Conservation (phyloP, 2,113 vertebrate genomes). For the Macquaria australasica region DNA sequence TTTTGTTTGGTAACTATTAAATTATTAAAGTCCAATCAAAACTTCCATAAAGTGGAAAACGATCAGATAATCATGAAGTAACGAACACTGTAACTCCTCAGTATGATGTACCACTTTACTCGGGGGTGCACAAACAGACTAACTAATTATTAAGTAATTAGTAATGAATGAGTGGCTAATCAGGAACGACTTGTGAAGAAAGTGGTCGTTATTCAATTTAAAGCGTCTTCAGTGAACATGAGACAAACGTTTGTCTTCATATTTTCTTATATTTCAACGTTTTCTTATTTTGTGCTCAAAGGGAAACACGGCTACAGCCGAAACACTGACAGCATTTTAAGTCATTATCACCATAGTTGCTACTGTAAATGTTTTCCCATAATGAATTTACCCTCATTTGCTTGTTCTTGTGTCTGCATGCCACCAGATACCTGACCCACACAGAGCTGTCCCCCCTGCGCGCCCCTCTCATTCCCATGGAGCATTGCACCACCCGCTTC, state of each 20-base stretch:
- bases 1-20: not conserved
- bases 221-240: not conserved
- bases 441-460: conserved; percentile 96
- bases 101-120: too few species aligned
- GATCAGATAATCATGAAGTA: too few species aligned
- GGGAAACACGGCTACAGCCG: not conserved
- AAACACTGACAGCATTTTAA: not conserved
- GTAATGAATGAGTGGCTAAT: too few species aligned
- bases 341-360: not conserved
- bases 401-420: not conserved
- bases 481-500: conserved; percentile 99
- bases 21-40: too few species aligned
- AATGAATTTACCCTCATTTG: not conserved
- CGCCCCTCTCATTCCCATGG: conserved; percentile 98
- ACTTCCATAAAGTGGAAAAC: too few species aligned
- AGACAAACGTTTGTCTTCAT: not conserved
- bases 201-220: too few species aligned
- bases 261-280: not conserved
- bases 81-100: too few species aligned
- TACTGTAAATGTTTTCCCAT: not conserved
- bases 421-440: conserved; percentile 94
- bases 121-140: too few species aligned
- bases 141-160: too few species aligned
- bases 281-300: not conserved
- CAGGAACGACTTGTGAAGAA: too few species aligned